phyloP scores from a whole-genome alignment of 2,797 vertebrate genomes.

The Petrocephalus sullivani region DNA sequence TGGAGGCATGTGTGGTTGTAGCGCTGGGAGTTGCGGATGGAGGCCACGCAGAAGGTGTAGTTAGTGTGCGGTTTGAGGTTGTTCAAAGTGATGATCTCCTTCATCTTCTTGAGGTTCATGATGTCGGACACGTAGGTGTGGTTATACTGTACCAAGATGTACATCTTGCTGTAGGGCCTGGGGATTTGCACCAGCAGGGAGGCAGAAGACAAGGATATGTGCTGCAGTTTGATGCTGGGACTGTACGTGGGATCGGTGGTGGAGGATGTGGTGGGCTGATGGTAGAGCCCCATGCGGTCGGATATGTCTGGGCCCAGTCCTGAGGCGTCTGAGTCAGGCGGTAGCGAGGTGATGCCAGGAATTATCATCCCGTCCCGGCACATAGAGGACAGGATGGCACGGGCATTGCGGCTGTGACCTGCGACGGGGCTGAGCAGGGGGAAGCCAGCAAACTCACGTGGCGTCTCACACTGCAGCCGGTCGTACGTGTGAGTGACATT shows the following conservation, averaged over 20 bases:
- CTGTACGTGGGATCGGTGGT: conserved; percentile 73
- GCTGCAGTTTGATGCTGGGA: conserved; percentile 85
- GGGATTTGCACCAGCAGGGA: conserved; percentile 90
- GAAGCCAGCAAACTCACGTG: conserved; percentile 83
- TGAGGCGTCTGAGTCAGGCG: conserved; percentile 81
- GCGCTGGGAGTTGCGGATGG: conserved; percentile 89
- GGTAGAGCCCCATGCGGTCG: conserved; percentile 60
- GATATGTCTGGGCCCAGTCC: conserved; percentile 75
- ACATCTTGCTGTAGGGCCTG: conserved; percentile 94
- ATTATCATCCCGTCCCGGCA: conserved; percentile 87
- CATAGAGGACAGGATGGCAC: conserved; percentile 63
- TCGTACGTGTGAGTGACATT: conserved; percentile 96
- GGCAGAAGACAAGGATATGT: conserved; percentile 82
- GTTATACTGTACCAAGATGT: conserved; percentile 93
- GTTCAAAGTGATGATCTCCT: conserved; percentile 85
- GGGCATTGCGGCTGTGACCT: conserved; percentile 79
- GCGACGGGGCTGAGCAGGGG: conserved; percentile 80
- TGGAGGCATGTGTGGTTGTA: conserved; percentile 71
- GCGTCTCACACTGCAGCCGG: conserved; percentile 92
- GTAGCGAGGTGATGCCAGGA: conserved; percentile 76
- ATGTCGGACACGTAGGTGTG: conserved; percentile 88
- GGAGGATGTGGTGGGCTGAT: conserved; percentile 78
- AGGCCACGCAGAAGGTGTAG: conserved; percentile 94
- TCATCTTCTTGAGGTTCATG: conserved; percentile 87
- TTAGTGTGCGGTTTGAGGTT: conserved; percentile 86